Evolutionary conservation across 2,888 invertebrate species (phyloP).

Genomic region (Azorinus chamasolen): DNA sequence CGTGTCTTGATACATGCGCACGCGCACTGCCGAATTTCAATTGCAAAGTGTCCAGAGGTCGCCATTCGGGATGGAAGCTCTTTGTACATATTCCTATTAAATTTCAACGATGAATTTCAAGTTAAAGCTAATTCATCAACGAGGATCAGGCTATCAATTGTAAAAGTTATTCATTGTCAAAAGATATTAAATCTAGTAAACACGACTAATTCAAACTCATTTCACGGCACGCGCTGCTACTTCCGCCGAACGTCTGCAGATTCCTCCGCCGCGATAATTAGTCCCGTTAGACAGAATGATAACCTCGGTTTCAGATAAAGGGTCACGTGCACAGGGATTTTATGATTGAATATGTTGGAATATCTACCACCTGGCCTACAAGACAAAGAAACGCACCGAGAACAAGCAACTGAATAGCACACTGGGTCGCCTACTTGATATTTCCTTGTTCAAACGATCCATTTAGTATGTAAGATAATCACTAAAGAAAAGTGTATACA

Average conservation of each 20-base stretch:
- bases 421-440: too few species aligned
- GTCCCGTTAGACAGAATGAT: constrained; percentile 63
- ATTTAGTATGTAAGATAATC: too few species aligned
- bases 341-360: constrained; percentile 38
- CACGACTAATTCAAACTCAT: constrained; percentile 65
- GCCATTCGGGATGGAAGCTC: constrained; percentile 21
- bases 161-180: constrained; percentile 64
- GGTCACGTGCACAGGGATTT: constrained; percentile 53
- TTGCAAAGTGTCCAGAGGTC: constrained; percentile 55
- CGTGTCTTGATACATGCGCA: constrained; percentile 50
- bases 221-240: constrained; percentile 57
- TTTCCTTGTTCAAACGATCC: too few species aligned
- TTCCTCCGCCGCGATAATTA: constrained; percentile 65
- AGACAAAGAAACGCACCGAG: constrained; percentile 8
- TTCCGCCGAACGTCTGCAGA: constrained; percentile 56
- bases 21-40: constrained; percentile 54
- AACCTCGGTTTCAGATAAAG: constrained; percentile 50
- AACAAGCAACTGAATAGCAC: too few species aligned
- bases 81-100: constrained; percentile 62
- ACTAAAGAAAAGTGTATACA: too few species aligned
- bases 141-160: constrained; percentile 49
- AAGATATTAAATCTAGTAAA: constrained; percentile 67
- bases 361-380: constrained; percentile 56
- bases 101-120: constrained; percentile 67
- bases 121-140: constrained; percentile 63